A percentile compares a stretch with the other conserved stretches of the same genome.
Evolutionary conservation across 1,140 invertebrate species (phyloP).

Genomic region (Drosophila sp.): DNA sequence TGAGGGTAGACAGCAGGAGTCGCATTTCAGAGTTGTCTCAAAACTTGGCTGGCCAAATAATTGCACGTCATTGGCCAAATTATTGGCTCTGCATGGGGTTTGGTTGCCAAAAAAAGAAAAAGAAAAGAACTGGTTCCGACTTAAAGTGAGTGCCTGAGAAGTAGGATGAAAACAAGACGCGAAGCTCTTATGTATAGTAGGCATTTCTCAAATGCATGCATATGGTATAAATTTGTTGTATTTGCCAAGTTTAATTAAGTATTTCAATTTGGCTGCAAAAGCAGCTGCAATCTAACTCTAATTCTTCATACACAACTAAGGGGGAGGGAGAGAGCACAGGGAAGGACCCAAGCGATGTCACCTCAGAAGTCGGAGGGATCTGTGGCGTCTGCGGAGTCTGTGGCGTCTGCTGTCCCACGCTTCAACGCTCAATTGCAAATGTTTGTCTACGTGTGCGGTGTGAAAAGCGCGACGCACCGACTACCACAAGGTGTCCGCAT

Average conservation of each 20-base stretch:
- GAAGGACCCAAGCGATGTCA: slow-evolving; percentile 5
- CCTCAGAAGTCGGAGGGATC: slow-evolving; percentile 45
- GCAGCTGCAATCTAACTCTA: slow-evolving; percentile 51
- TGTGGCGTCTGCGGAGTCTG: slow-evolving; percentile 52
- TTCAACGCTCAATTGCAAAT: slow-evolving; percentile 74
- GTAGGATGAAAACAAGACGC: neutral
- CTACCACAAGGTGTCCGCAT: neutral
- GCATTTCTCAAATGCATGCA: too few species aligned
- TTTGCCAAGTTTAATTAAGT: slow-evolving; percentile 67
- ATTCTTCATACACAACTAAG: slow-evolving; percentile 62
- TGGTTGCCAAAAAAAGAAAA: slow-evolving; percentile 1
- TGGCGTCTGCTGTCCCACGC: slow-evolving; percentile 54
- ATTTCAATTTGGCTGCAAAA: slow-evolving; percentile 58
- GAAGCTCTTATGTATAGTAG: neutral
- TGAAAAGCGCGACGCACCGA: slow-evolving; percentile 43
- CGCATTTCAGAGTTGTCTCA: slow-evolving; percentile 29
- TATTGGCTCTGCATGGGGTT: slow-evolving; percentile 52
- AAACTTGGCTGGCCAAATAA: slow-evolving; percentile 71
- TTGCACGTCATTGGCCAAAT: slow-evolving; percentile 78
- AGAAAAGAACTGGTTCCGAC: slow-evolving; percentile 2
- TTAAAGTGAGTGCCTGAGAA: slow-evolving; percentile 7
- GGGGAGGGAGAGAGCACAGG: too few species aligned
- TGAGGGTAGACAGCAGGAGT: slow-evolving; percentile 3
- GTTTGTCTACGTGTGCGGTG: slow-evolving; percentile 68
- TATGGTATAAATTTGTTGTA: too few species aligned